A percentile compares a stretch with the other conserved stretches of the same genome.
Evolutionary conservation across 2,113 vertebrate genomes (phyloP).

Genomic region (Pipa parva): DNA sequence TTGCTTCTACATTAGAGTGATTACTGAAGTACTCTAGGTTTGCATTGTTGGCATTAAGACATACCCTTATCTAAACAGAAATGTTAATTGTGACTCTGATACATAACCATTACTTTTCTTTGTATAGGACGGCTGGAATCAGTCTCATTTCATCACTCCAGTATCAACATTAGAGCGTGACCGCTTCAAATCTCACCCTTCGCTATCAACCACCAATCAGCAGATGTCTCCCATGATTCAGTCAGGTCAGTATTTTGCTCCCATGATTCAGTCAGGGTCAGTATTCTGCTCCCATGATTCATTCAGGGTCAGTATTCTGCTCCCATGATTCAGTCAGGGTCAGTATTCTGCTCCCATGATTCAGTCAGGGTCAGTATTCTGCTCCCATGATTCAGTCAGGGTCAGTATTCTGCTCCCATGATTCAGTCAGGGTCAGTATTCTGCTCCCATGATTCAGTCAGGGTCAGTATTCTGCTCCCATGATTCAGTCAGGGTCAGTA

Average conservation of each 20-base stretch:
- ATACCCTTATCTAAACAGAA: no score
- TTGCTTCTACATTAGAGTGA: no score
- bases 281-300: constrained; percentile 87
- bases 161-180: constrained; percentile 92
- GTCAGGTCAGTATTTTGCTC: constrained; percentile 68
- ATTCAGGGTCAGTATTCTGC: constrained; percentile 73
- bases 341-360: constrained; percentile 87
- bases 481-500: constrained; percentile 86
- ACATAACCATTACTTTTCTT: constrained; percentile 15
- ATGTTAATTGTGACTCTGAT: no score
- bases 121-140: constrained; percentile 92
- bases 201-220: constrained; percentile 78
- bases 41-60: no score
- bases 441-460: background rate
- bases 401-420: no score
- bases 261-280: no score
- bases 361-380: constrained; percentile 77
- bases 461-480: no score
- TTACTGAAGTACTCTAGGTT: no score
- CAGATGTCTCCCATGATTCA: constrained; percentile 93
- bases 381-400: background rate
- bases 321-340: background rate
- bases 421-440: constrained; percentile 82
- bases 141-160: constrained; percentile 96
- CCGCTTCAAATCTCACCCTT: constrained; percentile 90